phyloP scores from a whole-genome alignment of 1,140 invertebrate species.

The Thaumetopoea pityocampa region DNA sequence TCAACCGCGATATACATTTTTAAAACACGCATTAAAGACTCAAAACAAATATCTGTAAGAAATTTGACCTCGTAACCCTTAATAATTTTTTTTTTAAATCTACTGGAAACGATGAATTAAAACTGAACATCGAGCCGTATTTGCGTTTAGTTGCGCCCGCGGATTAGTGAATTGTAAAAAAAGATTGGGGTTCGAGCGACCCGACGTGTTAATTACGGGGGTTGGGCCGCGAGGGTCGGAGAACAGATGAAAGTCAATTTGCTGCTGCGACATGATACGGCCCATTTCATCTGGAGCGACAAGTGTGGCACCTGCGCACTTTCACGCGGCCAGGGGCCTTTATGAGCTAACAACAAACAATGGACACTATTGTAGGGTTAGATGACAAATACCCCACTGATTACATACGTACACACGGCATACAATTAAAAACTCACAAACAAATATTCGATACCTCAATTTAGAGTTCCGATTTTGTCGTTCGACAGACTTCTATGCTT shows the following conservation, averaged over 20 bases:
- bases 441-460: too few relatives aligned
- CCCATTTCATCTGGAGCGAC: slow-evolving; percentile 72
- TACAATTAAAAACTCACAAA: too few relatives aligned
- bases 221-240: slow-evolving; percentile 56
- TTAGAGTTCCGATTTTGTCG: too few relatives aligned
- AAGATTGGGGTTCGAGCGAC: slow-evolving; percentile 52
- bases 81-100: too few relatives aligned
- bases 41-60: background rate
- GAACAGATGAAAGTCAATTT: slow-evolving; percentile 75
- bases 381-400: too few relatives aligned
- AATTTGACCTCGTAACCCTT: background rate
- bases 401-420: too few relatives aligned
- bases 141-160: slow-evolving; percentile 61
- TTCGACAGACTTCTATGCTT: too few relatives aligned
- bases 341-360: slow-evolving; percentile 36
- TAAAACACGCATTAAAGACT: background rate
- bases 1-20: too few relatives aligned
- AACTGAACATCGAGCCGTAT: slow-evolving; percentile 37
- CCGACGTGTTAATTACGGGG: slow-evolving; percentile 76
- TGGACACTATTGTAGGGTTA: slow-evolving; percentile 24
- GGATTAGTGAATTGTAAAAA: slow-evolving; percentile 73
- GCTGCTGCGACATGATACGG: slow-evolving; percentile 76
- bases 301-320: slow-evolving; percentile 72
- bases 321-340: slow-evolving; percentile 34
- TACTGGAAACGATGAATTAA: slow-evolving; percentile 43